Evolutionary conservation across 2,888 invertebrate species (phyloP).

Genomic region (Drosophila formosana): DNA sequence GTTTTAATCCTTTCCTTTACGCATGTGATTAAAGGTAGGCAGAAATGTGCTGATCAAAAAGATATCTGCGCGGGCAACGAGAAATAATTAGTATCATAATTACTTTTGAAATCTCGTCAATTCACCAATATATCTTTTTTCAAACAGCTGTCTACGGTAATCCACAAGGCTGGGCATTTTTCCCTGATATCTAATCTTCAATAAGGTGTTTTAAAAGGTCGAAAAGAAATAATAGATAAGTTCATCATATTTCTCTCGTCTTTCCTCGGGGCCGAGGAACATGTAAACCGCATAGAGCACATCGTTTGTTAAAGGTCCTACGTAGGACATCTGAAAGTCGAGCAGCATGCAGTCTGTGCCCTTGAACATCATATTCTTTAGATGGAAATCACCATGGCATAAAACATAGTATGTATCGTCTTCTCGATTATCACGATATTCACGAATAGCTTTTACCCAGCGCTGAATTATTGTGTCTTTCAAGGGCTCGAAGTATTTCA

Average conservation of each 20-base stretch:
- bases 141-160: conserved; percentile 56
- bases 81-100: background rate
- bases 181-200: conserved; percentile 58
- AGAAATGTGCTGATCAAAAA: conserved; percentile 34
- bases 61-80: conserved; percentile 33
- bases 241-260: conserved; percentile 52
- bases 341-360: conserved; percentile 67
- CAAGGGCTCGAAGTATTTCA: conserved; percentile 59
- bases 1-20: conserved; percentile 14
- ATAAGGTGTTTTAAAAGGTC: conserved; percentile 55
- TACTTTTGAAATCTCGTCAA: too few species aligned
- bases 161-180: conserved; percentile 52
- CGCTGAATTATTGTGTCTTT: conserved; percentile 27
- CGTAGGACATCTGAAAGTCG: conserved; percentile 68
- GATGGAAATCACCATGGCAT: conserved; percentile 76
- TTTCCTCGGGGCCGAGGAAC: conserved; percentile 56
- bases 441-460: conserved; percentile 22
- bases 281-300: conserved; percentile 64
- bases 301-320: conserved; percentile 66
- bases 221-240: conserved; percentile 67
- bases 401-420: conserved; percentile 60
- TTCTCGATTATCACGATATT: conserved; percentile 55
- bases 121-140: conserved; percentile 58
- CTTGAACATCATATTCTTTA: conserved; percentile 74
- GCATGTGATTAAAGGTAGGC: conserved; percentile 26